Evolutionary conservation across 2,888 invertebrate species (phyloP).

Genomic region (Neoitamus cyanurus): DNA sequence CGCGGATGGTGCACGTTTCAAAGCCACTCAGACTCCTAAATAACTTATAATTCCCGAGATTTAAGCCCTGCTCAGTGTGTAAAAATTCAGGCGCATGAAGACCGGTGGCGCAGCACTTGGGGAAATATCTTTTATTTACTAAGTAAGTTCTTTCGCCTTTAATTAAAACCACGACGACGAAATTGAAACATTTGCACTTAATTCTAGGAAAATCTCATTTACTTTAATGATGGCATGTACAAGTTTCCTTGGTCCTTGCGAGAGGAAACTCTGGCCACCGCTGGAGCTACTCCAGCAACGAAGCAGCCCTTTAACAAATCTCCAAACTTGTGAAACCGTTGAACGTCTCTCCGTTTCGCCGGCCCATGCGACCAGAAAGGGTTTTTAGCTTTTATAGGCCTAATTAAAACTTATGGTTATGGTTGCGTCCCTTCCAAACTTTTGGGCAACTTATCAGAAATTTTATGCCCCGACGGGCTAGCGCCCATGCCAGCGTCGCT

Average conservation of each 20-base stretch:
- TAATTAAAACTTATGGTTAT: slow-evolving; percentile 54
- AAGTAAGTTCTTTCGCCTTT: slow-evolving; percentile 49
- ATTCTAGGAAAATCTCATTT: slow-evolving; percentile 53
- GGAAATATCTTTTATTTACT: slow-evolving; percentile 42
- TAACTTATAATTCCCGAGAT: background rate
- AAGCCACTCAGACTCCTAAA: background rate
- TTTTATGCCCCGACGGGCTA: slow-evolving; percentile 50
- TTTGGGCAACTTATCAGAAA: slow-evolving; percentile 52
- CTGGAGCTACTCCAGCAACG: background rate
- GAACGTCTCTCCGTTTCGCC: background rate
- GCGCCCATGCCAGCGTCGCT: slow-evolving; percentile 1
- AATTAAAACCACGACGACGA: slow-evolving; percentile 53
- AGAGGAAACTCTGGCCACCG: background rate
- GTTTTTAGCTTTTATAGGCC: slow-evolving; percentile 52
- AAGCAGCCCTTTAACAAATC: slow-evolving; percentile 36
- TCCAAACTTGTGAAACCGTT: slow-evolving; percentile 24
- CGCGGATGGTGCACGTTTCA: background rate
- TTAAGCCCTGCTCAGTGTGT: background rate
- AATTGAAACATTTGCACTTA: slow-evolving; percentile 54
- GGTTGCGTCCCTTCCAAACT: slow-evolving; percentile 52
- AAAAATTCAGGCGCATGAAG: background rate
- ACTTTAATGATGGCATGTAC: slow-evolving; percentile 51
- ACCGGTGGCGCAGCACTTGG: background rate
- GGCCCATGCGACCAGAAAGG: slow-evolving; percentile 48
- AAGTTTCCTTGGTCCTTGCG: slow-evolving; percentile 17